These are phyloP conservation scores for Stegophylla sp. DNA, from an alignment of 2,888 invertebrate genomes.

Conservation along the genomic window DNA sequence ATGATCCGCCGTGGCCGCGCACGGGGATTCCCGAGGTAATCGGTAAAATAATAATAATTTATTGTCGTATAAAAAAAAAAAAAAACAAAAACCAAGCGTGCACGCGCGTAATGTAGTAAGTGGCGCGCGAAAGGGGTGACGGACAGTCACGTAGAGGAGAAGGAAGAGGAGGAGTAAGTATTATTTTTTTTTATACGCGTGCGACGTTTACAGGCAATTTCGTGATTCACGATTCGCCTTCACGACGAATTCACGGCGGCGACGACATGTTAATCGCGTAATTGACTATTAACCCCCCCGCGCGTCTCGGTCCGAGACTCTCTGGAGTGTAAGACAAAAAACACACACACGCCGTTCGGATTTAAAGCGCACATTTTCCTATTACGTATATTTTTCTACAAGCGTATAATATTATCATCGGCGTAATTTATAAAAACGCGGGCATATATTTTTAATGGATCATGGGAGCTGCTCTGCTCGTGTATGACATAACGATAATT, in stretches of 20 bases:
- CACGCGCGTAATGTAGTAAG: no score
- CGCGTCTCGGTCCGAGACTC: neutral
- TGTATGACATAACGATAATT: conserved; percentile 59
- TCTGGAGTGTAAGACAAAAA: neutral
- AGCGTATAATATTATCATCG: neutral
- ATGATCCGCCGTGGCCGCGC: no score
- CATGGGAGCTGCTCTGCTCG: conserved; percentile 50
- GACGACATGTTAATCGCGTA: conserved; percentile 54
- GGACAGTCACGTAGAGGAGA: neutral
- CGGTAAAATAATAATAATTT: no score
- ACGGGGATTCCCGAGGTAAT: no score
- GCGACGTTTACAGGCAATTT: conserved; percentile 31
- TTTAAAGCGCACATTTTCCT: conserved; percentile 2
- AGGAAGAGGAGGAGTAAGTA: neutral
- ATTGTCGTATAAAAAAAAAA: no score
- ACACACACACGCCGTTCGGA: neutral
- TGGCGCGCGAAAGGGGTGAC: neutral
- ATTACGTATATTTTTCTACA: neutral
- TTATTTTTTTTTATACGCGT: neutral
- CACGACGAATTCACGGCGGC: conserved; percentile 39
- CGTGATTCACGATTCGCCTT: conserved; percentile 58
- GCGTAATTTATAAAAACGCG: no score
- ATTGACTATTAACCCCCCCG: conserved; percentile 49
- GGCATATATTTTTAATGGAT: conserved; percentile 54
- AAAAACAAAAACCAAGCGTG: no score